phyloP scores from a whole-genome alignment of 2,888 invertebrate genomes.

The Ditula angustiorana region DNA sequence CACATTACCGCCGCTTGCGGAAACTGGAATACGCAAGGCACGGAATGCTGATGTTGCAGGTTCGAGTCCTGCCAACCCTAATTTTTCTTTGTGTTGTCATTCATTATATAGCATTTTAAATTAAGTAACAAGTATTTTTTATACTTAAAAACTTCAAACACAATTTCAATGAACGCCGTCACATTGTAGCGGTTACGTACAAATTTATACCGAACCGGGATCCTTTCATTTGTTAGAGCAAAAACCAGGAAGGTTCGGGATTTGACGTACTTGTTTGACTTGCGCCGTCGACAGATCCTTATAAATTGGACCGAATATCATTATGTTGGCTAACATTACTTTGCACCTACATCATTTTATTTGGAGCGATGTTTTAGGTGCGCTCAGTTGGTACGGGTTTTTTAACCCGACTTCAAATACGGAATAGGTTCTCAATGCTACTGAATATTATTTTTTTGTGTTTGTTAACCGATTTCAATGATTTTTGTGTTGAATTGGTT shows the following conservation, averaged over 20 bases:
- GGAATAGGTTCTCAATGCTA: too few relatives aligned
- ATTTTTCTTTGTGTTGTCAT: too few relatives aligned
- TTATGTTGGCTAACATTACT: slow-evolving; percentile 26
- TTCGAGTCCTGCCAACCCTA: too few relatives aligned
- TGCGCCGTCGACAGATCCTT: slow-evolving; percentile 22
- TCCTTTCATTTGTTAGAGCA: slow-evolving; percentile 31
- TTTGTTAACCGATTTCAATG: too few relatives aligned
- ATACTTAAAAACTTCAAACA: neutral
- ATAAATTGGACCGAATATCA: slow-evolving; percentile 30
- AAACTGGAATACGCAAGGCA: too few relatives aligned
- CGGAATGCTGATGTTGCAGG: too few relatives aligned
- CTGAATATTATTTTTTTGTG: too few relatives aligned
- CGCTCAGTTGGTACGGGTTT: neutral
- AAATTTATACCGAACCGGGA: slow-evolving; percentile 21
- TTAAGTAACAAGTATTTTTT: neutral
- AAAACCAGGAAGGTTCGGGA: slow-evolving; percentile 22
- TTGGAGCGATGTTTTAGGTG: neutral
- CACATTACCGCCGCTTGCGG: too few relatives aligned
- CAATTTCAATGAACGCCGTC: slow-evolving; percentile 13
- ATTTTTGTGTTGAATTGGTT: too few relatives aligned
- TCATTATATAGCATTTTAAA: too few relatives aligned
- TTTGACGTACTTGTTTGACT: slow-evolving; percentile 31
- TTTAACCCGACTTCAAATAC: too few relatives aligned
- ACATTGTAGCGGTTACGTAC: slow-evolving; percentile 4
- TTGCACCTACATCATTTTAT: slow-evolving; percentile 10